A percentile compares a stretch with the other conserved stretches of the same genome.
phyloP scores from a whole-genome alignment of 2,113 vertebrate genomes.

The Collichthys lucidus region DNA sequence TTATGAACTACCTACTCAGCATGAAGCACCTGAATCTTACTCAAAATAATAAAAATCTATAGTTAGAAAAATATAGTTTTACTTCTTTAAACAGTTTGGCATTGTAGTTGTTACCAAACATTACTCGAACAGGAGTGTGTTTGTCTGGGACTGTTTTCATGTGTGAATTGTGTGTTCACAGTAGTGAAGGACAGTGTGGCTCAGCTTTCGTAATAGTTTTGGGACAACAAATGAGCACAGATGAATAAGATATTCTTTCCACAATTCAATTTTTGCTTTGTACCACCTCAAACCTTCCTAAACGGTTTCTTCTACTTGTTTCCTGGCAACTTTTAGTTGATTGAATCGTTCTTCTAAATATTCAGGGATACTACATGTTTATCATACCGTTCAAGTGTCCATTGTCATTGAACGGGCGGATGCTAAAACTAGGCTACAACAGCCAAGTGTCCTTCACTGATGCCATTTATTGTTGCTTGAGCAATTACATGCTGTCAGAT shows the following conservation, averaged over 20 bases:
- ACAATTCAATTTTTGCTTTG: slow-evolving; percentile 1
- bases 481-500: slow-evolving; percentile 69
- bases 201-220: too few relatives aligned
- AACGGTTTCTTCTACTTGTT: neutral
- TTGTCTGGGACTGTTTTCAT: neutral
- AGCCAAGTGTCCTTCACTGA: slow-evolving; percentile 51
- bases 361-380: slow-evolving; percentile 1
- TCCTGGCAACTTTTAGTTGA: neutral
- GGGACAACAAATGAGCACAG: too few relatives aligned
- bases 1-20: too few relatives aligned
- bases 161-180: too few relatives aligned
- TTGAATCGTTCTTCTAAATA: neutral
- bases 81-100: neutral
- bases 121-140: neutral
- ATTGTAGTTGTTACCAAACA: neutral
- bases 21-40: too few relatives aligned
- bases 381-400: neutral
- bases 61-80: neutral
- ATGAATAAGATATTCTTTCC: too few relatives aligned
- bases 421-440: slow-evolving; percentile 37
- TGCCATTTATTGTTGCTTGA: slow-evolving; percentile 52
- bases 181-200: neutral
- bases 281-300: neutral
- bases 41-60: neutral
- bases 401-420: slow-evolving; percentile 42